Evolutionary conservation across 2,888 invertebrate genomes (phyloP).

Genomic region (Thymelicus acteon): DNA sequence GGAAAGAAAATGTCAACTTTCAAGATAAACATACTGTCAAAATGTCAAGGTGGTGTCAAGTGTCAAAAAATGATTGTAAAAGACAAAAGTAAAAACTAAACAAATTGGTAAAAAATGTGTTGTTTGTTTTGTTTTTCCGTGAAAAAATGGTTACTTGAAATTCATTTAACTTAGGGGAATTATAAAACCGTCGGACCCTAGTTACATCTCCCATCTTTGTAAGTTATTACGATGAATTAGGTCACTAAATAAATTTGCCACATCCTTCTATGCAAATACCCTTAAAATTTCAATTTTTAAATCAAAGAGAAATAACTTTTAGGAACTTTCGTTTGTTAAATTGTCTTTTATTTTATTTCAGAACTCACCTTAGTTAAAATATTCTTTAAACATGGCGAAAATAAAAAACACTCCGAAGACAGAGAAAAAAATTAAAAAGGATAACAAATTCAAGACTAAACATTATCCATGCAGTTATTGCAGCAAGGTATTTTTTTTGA

Average conservation of each 20-base stretch:
- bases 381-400: not conserved
- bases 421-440: slow-evolving; percentile 15
- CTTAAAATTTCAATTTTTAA: too few species aligned
- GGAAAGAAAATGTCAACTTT: too few species aligned
- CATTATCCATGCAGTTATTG: slow-evolving; percentile 27
- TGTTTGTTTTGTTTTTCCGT: not conserved
- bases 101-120: not conserved
- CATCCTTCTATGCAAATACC: too few species aligned
- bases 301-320: too few species aligned
- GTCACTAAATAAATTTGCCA: too few species aligned
- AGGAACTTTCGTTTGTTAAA: too few species aligned
- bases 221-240: not conserved
- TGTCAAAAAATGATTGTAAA: too few species aligned
- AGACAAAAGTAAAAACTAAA: too few species aligned
- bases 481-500: slow-evolving; percentile 18
- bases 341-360: too few species aligned
- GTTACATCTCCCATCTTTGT: not conserved
- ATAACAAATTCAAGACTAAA: not conserved
- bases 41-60: too few species aligned
- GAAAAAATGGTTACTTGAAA: not conserved
- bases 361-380: too few species aligned
- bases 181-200: not conserved
- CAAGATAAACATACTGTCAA: too few species aligned
- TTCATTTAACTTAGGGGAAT: not conserved
- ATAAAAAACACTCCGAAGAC: slow-evolving; percentile 14